Percentiles rank a stretch among this genome's conserved stretches.
phyloP scores from a whole-genome alignment of 2,797 vertebrate genomes.

The Halcyon leucocephala region DNA sequence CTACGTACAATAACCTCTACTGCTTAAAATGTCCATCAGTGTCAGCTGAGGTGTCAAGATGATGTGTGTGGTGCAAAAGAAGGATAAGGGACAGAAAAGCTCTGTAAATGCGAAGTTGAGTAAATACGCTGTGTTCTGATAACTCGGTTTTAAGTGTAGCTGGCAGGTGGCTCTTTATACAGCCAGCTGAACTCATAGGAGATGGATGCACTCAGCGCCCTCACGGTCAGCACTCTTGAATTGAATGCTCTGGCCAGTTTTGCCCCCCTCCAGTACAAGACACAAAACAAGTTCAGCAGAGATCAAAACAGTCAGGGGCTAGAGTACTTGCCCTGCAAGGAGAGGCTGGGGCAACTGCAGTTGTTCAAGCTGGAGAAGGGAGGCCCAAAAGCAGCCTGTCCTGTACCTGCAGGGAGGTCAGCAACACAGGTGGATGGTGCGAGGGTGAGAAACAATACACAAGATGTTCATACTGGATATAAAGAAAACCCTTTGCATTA shows the following conservation, averaged over 20 bases:
- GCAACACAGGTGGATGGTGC: neutral
- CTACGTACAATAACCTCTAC: neutral
- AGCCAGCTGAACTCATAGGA: neutral
- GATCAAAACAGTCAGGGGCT: neutral
- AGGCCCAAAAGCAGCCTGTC: neutral
- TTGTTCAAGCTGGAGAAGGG: neutral
- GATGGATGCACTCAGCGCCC: no score
- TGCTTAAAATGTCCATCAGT: neutral
- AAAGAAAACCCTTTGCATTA: neutral
- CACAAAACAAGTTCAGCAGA: neutral
- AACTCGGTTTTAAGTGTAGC: neutral
- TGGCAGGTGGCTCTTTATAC: neutral
- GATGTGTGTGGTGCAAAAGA: neutral
- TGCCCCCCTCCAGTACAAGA: neutral
- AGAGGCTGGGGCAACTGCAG: neutral
- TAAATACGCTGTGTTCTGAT: neutral
- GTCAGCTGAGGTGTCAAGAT: neutral
- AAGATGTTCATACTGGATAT: neutral
- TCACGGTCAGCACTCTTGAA: neutral
- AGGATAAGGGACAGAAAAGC: neutral
- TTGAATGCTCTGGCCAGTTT: neutral
- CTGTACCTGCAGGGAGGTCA: neutral
- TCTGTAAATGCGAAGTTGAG: fast-evolving
- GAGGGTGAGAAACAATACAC: neutral
- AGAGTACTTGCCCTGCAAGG: neutral